Base-by-base conservation (phyloP, 30 jellyfish, hydroid and myxozoan species). In the Aurelia aurita region DNA sequence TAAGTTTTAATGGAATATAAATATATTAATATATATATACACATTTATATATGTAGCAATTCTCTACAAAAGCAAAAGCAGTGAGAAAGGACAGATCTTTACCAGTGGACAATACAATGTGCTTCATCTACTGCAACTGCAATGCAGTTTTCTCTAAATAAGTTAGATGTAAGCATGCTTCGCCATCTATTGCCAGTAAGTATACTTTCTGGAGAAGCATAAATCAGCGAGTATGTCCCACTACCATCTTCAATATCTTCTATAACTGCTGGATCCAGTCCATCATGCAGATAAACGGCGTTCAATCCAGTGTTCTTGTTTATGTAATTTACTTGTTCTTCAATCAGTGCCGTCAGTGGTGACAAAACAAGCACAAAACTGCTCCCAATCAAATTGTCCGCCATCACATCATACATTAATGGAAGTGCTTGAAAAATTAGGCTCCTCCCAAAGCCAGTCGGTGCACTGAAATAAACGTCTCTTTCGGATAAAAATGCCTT, bases 31-130 rank as follows among this genome's bases (percentile, higher is more conserved):
- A 9, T 39, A 39, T 4, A 6, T 4, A 6, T 1, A 8, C 9
- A 39, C 51, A 39, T n/a, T n/a, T n/a, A n/a, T n/a, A n/a, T n/a
- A n/a, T n/a, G n/a, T n/a, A 39, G 9, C 51, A 39, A 39, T 39
- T 39, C 51, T 39, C 51, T 39, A 39, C 2, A 39, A 39, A 6
- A 39, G 13, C 51, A 39, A 9, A 2, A 15, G 2, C 43, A 31
- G 5, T 31, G 43, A 39, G 51, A 4, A 39, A 39, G 16, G 51
- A 39, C 51, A 39, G 51, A 39, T 39, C 7, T 39, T 59, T 64
- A 79, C 89, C 89, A 79, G 80, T 79, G 89, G 58, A 79, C 89
- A 46, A 79, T 79, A 28, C 89, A 79, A 51, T 79, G 89, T 27
- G 89, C 89, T 79, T 79, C 89, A 46, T 79, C 89, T 44, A 79